Conservation (phyloP, 2,797 vertebrate species). For the Manis pentadactyla region DNA sequence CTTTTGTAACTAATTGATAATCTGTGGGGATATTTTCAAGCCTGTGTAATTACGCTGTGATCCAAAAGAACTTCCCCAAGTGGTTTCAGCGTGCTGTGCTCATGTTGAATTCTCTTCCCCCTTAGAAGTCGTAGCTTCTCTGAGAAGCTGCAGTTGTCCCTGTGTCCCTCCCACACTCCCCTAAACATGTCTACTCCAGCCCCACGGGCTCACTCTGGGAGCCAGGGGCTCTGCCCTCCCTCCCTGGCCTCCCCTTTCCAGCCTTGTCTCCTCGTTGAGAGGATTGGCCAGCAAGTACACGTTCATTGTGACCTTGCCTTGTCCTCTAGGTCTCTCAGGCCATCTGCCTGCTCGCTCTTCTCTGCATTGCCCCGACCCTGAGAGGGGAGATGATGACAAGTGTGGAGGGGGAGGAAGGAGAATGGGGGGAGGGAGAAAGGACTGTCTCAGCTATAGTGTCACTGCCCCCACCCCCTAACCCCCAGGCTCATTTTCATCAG, state of each 20-base stretch:
- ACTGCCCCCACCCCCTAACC: fast-evolving
- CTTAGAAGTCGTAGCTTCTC: not conserved
- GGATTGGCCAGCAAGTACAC: not conserved
- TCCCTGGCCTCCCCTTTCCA: not conserved
- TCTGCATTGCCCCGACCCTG: not conserved
- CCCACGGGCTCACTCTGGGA: fast-evolving
- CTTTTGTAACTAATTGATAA: not conserved
- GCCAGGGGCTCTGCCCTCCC: not conserved
- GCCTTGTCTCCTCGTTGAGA: not conserved
- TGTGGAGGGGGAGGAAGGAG: not conserved
- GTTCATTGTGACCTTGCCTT: fast-evolving
- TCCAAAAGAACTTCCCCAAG: not conserved
- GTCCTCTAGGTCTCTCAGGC: not conserved
- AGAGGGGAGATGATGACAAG: not conserved
- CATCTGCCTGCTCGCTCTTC: not conserved
- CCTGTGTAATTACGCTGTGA: not conserved
- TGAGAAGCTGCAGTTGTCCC: not conserved
- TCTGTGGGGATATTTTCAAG: not conserved
- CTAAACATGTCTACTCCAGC: not conserved
- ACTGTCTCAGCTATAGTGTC: too few species aligned
- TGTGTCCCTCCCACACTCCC: not conserved
- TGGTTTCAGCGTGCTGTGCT: not conserved
- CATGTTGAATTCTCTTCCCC: not conserved
- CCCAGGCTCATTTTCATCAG: not conserved
- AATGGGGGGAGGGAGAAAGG: not conserved